phyloP scores from a whole-genome alignment of 2,888 invertebrate species.

The Parnassius apollo region DNA sequence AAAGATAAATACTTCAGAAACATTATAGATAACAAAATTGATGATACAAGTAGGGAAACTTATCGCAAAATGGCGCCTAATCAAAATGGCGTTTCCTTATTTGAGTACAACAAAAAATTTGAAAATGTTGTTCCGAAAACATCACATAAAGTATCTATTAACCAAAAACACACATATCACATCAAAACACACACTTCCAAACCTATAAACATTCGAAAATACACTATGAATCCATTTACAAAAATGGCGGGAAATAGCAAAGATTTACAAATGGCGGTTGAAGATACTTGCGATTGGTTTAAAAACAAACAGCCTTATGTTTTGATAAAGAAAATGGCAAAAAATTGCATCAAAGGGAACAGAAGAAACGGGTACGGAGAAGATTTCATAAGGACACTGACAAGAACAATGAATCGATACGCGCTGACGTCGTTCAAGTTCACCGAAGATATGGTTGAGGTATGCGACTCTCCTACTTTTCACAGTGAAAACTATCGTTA shows the following conservation, averaged over 20 bases:
- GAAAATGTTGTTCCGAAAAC: too few species aligned
- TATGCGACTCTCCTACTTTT: slow-evolving; percentile 29
- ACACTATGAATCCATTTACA: not conserved
- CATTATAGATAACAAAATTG: not conserved
- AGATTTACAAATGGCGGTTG: slow-evolving; percentile 2
- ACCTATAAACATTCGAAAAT: not conserved
- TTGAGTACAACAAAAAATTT: too few species aligned
- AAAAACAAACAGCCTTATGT: slow-evolving; percentile 9
- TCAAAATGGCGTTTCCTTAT: not conserved
- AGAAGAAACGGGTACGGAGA: slow-evolving; percentile 24
- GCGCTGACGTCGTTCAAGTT: slow-evolving; percentile 41
- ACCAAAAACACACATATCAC: not conserved
- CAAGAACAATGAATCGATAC: slow-evolving; percentile 45
- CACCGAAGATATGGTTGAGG: slow-evolving; percentile 48
- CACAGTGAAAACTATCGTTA: too few species aligned
- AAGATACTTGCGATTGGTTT: slow-evolving; percentile 11
- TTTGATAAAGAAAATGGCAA: slow-evolving; percentile 13
- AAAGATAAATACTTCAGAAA: not conserved
- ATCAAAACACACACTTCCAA: not conserved
- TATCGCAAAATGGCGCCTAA: not conserved
- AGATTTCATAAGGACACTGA: slow-evolving; percentile 43
- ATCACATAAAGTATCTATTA: not conserved
- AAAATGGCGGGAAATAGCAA: not conserved
- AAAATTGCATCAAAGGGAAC: slow-evolving; percentile 30
- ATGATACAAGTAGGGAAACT: not conserved